Base-by-base conservation (phyloP, 2,113 vertebrate genomes). In the Nycticorax nycticorax region DNA sequence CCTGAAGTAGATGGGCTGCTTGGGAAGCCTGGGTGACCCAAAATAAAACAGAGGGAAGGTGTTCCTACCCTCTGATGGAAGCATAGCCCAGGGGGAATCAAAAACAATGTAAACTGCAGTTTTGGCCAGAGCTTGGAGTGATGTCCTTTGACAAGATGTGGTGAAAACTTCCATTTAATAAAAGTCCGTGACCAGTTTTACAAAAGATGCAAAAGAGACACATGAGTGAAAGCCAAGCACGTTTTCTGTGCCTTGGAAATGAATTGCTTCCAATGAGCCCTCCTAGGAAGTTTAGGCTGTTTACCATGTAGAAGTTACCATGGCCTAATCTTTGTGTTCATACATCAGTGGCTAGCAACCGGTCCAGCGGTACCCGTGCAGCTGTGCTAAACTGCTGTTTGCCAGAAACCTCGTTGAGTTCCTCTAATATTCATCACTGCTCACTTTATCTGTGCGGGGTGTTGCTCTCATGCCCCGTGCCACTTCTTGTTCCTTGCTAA, bases 361-460 rank as follows among this genome's bases (percentile, higher is more conserved):
- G 0, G 7, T 79, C 48, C 50, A 63, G 37, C 52, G 67, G 33
- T 62, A 30, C 35, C 57, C 35, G 35, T 47, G 26, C 75, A 60
- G 53, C n/a, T 78, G 33, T 33, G n/a, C 60, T 89, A 47, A 87
- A 62, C 14, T 67, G 67, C n/a, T 74, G 2, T 41, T 76, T 63
- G 45, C 59, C 75, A 75, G 57, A 47, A 75, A 39, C 33, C 26
- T 35, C 24, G 9, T 22, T 14, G 64, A 89, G 35, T 81, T 89
- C 64, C 43, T 1, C 20, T 75, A 3, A 16, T 0, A 0, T 55
- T 86, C 59, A 20, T 30, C 52, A 16, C 28, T 0, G 0, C 1
- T 17, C 39, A 4, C n/a, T 15, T 43, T 43, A 59, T 6, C n/a
- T 10, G 17, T 33, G 57, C 0, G 0, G 4, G 16, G 60, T 35